Conservation (phyloP, 2,888 invertebrate species). For the Conchocele bisecta region DNA sequence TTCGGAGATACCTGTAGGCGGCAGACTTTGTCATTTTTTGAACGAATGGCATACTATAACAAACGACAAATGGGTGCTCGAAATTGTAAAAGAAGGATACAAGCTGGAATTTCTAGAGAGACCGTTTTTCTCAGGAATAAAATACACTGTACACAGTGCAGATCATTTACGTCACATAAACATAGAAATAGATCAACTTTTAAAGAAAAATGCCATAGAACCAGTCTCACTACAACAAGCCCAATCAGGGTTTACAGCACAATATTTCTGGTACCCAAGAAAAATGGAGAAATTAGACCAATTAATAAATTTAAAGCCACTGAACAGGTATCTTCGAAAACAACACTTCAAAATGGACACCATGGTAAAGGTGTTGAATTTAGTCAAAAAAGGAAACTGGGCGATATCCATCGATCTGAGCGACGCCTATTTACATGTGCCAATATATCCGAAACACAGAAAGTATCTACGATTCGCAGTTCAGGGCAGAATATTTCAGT, state of each 20-base stretch:
- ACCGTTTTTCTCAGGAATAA: constrained; percentile 21
- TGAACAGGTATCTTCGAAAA: constrained; percentile 50
- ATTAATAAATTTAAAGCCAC: constrained; percentile 17
- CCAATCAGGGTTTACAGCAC: constrained; percentile 50
- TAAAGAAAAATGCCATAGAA: constrained; percentile 43
- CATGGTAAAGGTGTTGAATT: constrained; percentile 31
- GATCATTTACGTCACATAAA: constrained; percentile 9
- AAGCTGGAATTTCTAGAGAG: constrained; percentile 31
- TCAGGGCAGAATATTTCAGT: constrained; percentile 29
- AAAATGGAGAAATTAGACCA: background rate
- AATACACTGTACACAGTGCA: constrained; percentile 13
- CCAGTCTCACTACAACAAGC: constrained; percentile 11
- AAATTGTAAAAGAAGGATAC: constrained; percentile 30
- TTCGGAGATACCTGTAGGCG: constrained; percentile 46
- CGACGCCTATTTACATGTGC: constrained; percentile 44
- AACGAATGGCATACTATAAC: constrained; percentile 28
- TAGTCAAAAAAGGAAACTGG: constrained; percentile 45
- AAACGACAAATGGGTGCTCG: constrained; percentile 31
- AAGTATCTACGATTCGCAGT: constrained; percentile 38
- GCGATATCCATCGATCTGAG: constrained; percentile 39
- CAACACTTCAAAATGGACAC: constrained; percentile 55
- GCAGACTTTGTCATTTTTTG: constrained; percentile 14
- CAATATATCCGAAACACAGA: constrained; percentile 28
- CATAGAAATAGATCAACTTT: constrained; percentile 23
- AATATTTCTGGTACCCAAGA: constrained; percentile 30